Evolutionary conservation across 2,113 vertebrate species (phyloP).

Genomic region (Monarcha castaneiventris): DNA sequence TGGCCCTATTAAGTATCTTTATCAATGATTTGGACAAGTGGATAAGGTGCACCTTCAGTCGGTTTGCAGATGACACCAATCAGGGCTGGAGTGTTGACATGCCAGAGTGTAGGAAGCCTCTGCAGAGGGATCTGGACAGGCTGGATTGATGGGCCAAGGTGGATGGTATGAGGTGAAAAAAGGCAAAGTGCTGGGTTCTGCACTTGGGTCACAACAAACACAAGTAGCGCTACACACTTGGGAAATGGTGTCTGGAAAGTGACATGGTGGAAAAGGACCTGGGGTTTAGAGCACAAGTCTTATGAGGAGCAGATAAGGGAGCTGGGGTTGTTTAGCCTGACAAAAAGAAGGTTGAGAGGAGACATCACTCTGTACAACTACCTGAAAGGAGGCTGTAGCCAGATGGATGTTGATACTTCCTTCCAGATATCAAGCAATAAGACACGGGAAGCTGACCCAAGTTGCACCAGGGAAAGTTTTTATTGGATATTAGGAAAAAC

Average conservation of each 20-base stretch:
- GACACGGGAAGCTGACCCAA: neutral
- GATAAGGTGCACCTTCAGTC: neutral
- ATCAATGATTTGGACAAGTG: neutral
- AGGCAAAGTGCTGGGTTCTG: rapidly evolving
- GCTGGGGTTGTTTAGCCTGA: neutral
- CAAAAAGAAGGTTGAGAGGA: neutral
- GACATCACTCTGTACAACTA: neutral
- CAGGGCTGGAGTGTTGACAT: neutral
- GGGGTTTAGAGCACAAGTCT: neutral
- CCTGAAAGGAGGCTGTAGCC: neutral
- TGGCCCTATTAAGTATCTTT: neutral
- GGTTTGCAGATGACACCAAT: neutral
- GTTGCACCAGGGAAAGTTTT: neutral
- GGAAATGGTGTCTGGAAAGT: neutral
- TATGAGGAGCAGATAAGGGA: neutral
- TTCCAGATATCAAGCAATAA: neutral
- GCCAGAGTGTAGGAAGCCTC: neutral
- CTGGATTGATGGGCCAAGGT: neutral
- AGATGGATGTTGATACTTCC: neutral
- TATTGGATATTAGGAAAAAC: neutral
- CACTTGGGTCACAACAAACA: neutral
- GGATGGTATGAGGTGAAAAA: neutral
- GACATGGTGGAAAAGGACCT: neutral
- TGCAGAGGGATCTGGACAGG: neutral
- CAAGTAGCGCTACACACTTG: rapidly evolving